These are phyloP conservation scores for Alectura lathami DNA, from an alignment of 2,113 vertebrate genomes.

Conservation along the genomic window DNA sequence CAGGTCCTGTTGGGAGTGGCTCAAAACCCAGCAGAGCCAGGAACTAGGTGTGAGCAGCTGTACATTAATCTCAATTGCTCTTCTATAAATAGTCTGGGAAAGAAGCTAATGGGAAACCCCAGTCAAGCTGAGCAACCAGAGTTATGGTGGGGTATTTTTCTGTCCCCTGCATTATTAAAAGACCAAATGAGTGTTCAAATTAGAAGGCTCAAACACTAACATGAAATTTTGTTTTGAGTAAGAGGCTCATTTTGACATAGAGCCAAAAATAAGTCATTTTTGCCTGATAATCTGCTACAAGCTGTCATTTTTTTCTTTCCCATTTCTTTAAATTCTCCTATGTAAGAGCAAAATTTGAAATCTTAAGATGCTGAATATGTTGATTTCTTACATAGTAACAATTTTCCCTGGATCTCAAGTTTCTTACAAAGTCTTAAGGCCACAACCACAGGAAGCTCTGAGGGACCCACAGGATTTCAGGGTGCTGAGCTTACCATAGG, in stretches of 20 bases:
- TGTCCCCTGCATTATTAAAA: conserved; percentile 36
- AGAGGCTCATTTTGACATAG: background rate
- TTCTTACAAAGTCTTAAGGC: background rate
- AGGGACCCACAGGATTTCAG: background rate
- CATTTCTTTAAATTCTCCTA: background rate
- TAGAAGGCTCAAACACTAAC: conserved; percentile 4
- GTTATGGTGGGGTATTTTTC: conserved; percentile 6
- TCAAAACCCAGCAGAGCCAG: conserved; percentile 37
- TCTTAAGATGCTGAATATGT: background rate
- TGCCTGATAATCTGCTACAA: background rate
- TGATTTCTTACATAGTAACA: background rate
- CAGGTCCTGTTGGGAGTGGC: conserved; percentile 51
- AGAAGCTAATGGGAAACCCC: conserved; percentile 44
- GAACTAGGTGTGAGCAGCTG: conserved; percentile 32
- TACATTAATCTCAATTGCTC: conserved; percentile 61
- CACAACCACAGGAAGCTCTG: background rate
- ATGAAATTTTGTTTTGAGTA: background rate
- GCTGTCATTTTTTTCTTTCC: background rate
- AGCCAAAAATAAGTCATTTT: background rate
- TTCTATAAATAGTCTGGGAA: conserved; percentile 64
- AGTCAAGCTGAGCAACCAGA: conserved; percentile 48
- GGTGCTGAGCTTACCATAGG: background rate
- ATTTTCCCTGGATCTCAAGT: background rate
- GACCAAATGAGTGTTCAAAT: conserved; percentile 2
- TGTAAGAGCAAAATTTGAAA: background rate